Base-by-base conservation (phyloP, 1,140 invertebrate species). In the Zaprionus camerounensis region DNA sequence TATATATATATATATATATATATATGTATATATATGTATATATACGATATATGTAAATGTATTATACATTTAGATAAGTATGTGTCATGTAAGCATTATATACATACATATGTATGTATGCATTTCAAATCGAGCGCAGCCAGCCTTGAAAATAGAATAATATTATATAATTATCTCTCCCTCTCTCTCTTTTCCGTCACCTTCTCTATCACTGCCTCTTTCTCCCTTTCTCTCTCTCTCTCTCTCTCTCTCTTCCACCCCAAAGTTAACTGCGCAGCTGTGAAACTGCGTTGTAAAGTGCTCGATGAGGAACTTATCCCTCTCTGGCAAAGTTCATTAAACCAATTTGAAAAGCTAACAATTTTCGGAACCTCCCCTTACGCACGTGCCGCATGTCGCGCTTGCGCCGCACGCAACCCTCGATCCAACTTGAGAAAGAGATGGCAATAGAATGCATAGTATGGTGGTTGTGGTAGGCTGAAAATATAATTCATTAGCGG, bases 281-380 rank as follows among this genome's bases (percentile, higher is more conserved):
- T 65, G 13, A 56, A 81, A 66, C 76, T 72, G 66, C 49, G 24
- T 38, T 20, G 61, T 31, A 66, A 58, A 41, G 13, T 15, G 15
- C 38, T 9, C 9, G 31, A 9, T 26, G 61, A n/a, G 46, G 49
- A 63, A 67, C 38, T 41, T 41, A 71, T 62, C 78, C 67, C 65
- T 46, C 65, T 46, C 56, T 31, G 46, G 26, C 34, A 64, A 75
- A 76, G 77, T 77, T 70, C 70, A 78, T 83, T 88, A 83, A 73
- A 61, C 77, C 83, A 83, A 88, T 83, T 83, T 41, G 67, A 83
- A 83, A 87, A 83, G 84, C 80, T 88, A 83, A 76, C 70, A 78
- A 78, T 51, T 17, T 38, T 36, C 17, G 31, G 9, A 41, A 78
- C 65, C 82, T 76, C 61, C 69, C 71, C 76, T 28, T 57, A 76